phyloP scores from a whole-genome alignment of 2,888 invertebrate genomes.

The Tethea ocularis region DNA sequence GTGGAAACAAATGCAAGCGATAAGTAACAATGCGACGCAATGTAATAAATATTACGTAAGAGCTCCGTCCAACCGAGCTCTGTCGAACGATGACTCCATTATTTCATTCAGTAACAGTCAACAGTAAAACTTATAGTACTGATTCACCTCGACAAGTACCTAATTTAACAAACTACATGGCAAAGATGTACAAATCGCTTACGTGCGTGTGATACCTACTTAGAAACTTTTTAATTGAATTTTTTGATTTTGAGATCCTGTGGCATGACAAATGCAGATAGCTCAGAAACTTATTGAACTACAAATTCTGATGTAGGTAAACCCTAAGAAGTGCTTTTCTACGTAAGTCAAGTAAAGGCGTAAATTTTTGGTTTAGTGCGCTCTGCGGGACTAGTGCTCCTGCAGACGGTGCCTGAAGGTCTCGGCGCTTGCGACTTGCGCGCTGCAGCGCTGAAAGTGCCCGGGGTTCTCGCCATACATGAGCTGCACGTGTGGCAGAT shows the following conservation, averaged over 20 bases:
- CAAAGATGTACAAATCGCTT: too few relatives aligned
- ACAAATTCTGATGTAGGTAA: too few relatives aligned
- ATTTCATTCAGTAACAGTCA: conserved; percentile 29
- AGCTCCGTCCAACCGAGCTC: conserved; percentile 29
- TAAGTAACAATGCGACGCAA: conserved; percentile 29
- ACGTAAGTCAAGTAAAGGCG: too few relatives aligned
- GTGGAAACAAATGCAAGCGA: conserved; percentile 38
- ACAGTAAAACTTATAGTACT: not conserved
- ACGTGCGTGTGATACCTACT: too few relatives aligned
- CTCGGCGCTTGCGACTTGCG: conserved; percentile 86
- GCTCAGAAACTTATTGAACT: too few relatives aligned
- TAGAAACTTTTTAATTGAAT: too few relatives aligned
- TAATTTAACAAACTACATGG: not conserved
- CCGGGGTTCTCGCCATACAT: conserved; percentile 86
- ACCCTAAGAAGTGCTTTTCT: too few relatives aligned
- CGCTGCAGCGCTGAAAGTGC: conserved; percentile 69
- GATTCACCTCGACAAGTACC: not conserved
- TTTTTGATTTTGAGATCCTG: too few relatives aligned
- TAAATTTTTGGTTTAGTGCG: conserved; percentile 85
- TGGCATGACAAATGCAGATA: too few relatives aligned
- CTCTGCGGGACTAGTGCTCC: conserved; percentile 93
- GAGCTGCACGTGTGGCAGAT: conserved; percentile 96
- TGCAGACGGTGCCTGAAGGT: conserved; percentile 96
- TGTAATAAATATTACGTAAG: conserved; percentile 37
- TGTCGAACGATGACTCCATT: conserved; percentile 27